Evolutionary conservation across 1,140 invertebrate genomes (phyloP).

Genomic region (Magallana gigas): DNA sequence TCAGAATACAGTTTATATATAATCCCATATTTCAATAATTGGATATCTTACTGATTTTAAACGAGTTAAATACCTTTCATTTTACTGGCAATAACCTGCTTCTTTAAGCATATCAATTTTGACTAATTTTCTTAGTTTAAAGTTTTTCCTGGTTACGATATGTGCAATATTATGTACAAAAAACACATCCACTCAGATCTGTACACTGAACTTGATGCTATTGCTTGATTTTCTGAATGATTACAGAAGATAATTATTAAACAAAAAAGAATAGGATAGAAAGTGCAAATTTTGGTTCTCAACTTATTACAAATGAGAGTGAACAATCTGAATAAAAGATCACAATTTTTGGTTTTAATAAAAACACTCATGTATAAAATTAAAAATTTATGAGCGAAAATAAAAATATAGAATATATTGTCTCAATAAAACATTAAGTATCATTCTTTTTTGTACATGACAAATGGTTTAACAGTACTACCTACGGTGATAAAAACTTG

Average conservation of each 20-base stretch:
- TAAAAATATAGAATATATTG: neutral
- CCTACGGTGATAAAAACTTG: constrained; percentile 33
- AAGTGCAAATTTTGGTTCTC: neutral
- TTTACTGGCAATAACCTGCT: neutral
- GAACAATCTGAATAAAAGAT: constrained; percentile 22
- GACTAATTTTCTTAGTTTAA: neutral
- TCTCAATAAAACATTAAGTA: constrained; percentile 23
- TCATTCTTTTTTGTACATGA: constrained; percentile 8
- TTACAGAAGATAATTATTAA: neutral
- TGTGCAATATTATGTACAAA: constrained; percentile 34
- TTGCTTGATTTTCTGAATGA: neutral
- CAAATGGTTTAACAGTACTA: neutral
- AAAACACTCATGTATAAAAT: constrained; percentile 6
- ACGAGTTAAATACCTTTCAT: neutral
- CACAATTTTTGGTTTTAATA: constrained; percentile 25
- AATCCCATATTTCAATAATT: neutral
- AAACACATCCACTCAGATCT: constrained; percentile 13
- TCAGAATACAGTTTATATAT: constrained; percentile 13
- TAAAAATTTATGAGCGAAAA: constrained; percentile 11
- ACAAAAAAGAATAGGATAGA: neutral
- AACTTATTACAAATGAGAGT: neutral
- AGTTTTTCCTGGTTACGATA: constrained; percentile 26
- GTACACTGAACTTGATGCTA: constrained; percentile 1
- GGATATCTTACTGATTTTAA: neutral
- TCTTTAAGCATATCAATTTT: too few relatives aligned